Evolutionary conservation across 2,797 vertebrate genomes (phyloP), one percentile per base, ranked within the genome.

Genomic region (Nothura maculosa): DNA sequence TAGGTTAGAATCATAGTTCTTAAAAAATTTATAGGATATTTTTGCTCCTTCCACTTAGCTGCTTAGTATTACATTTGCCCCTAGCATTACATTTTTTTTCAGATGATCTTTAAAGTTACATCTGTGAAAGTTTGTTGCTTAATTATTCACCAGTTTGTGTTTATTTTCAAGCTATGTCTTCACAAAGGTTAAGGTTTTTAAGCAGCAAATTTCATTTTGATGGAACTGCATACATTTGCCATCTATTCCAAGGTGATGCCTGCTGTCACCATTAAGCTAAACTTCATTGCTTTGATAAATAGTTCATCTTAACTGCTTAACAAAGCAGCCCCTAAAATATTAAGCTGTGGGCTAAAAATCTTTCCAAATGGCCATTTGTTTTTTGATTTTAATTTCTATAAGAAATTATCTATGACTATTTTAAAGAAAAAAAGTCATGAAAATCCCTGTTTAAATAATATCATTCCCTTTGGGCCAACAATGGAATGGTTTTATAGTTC

Each of bases 191-290:
- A 50, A 67, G 32, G 21, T 94, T 85, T 76, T 28, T 48, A 85
- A 93, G 58, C 34, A 87, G 42, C 15, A 96, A 87, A 83, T 95
- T 75, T 89, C 73, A 93, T 82, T 94, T 90, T 95, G 85, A 96
- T 92, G 57, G 89, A 96, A 93, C 79, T 40, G 55, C 12, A n/a
- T 80, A 21, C 18, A 36, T 84, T 93, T 95, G 63, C 75, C 87
- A 91, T 96, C 42, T 77, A 58, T 90, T 91, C 91, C 0, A 1
- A 90, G 57, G 55, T 89, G 89, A 77, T 66, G 43, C 42, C 38
- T 94, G 50, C 34, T 62, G 88, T 88, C 87, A 89, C 85, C 36
- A 42, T 75, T 92, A 95, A 91, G 80, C 72, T 93, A 93, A 95
- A 94, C 60, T 78, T 94, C 76, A 81, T 69, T 93, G 40, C 81